Evolutionary conservation across 2,797 vertebrate species (phyloP), one percentile per base, ranked within the genome.

Genomic region (Diceros bicornis): DNA sequence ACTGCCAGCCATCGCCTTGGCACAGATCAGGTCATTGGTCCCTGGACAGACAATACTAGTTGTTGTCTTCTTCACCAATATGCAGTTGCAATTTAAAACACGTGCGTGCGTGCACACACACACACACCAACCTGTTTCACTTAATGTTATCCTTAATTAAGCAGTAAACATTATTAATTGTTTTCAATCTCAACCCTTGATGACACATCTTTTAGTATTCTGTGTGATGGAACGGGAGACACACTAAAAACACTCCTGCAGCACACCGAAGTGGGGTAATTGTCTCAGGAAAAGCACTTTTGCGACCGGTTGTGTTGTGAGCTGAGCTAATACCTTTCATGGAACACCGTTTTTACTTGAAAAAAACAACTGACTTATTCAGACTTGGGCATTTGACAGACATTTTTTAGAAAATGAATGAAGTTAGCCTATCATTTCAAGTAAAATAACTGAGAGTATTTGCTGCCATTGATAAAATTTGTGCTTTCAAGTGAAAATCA

Each of bases 231-330:
- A 16, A 16, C 4, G 21, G 29, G 52, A 14, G 14, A 29, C 34
- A 1, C n/a, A 13, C 27, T 50, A 4, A 11, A 25, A 18, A 47
- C 11, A 2, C 61, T 61, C 69, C 41, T 3, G 4, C 59, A 1
- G 64, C 1, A 2, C 11, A 0, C 27, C 14, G 52, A 44, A 34
- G 4, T 23, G 4, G 41, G 75, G 13, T 1, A 23, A 2, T 13
- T 4, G 83, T 59, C 64, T 29, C 12, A 18, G 20, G n/a, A 32
- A 32, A 32, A 52, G 37, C 52, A 0, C 4, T 4, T 52, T 16
- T 8, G 2, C 23, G 7, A 0, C 44, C 2, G 7, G 62, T 10
- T 0, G 1, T 25, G 1, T 10, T 34, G 20, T 3, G 29, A 25
- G 55, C 44, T 23, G 34, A 25, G 9, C 11, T 72, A 14, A 61